Base-by-base conservation (phyloP, 2,113 vertebrate genomes). In the Morone chrysops region DNA sequence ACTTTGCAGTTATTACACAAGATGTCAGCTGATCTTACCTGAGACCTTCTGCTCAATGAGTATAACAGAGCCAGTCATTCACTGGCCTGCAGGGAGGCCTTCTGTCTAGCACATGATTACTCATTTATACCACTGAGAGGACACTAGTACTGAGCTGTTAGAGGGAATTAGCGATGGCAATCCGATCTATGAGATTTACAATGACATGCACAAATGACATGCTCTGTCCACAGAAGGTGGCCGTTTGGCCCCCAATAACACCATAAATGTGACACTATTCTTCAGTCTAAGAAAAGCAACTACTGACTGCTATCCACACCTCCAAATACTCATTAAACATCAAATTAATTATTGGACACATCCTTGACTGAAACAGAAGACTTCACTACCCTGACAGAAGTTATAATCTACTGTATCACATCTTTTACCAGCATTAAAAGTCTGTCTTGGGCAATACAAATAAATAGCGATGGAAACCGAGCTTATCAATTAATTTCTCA, bases 61-160 rank as follows among this genome's bases (percentile, higher is more conserved):
- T 6, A 41, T 43, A 62, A 70, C 18, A 63, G 12, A 69, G 62
- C 6, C 20, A 56, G 18, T 70, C 25, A 70, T 69, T 78, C 47
- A 61, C 7, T 36, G 13, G 53, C 43, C 74, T 76, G 38, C 65
- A 54, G 71, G 41, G 36, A n/a, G 59, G 22, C 31, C 66, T 59
- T 65, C 62, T 74, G 48, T 61, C 63, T 4, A 57, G 51, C 76
- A 75, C 60, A 72, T 85, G 86, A 82, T 79, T 18, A 51, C 51
- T 47, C 22, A 50, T 65, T 31, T 48, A 59, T 54, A 48, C 0
- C 40, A 17, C 5, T 22, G 18, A 79, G 57, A 41, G 8, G 14
- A 57, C n/a, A 48, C 13, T 20, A 18, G 4, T 4, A 12, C 48
- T 8, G 11, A 70, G 36, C 22, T 43, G 6, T 22, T 2, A 40